A percentile compares a stretch with the other conserved stretches of the same genome.
Evolutionary conservation across 1,140 invertebrate genomes (phyloP).

Genomic region (Tetragonula clypearis): DNA sequence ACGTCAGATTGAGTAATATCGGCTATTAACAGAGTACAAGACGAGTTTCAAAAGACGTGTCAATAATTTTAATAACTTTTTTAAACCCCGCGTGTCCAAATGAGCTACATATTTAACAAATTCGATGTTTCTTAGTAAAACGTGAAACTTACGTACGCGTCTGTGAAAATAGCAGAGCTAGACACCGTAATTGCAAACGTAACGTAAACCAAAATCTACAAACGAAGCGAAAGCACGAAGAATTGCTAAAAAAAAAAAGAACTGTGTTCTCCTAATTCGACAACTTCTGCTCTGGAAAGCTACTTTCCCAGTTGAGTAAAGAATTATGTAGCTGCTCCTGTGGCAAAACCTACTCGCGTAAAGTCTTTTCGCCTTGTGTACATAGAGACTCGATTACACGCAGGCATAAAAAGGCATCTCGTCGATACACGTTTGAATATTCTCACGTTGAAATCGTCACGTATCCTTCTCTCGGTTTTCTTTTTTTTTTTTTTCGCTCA

Average conservation of each 20-base stretch:
- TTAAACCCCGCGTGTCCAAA: neutral
- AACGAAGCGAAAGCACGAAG: neutral
- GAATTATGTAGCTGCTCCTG: neutral
- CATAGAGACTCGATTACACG: neutral
- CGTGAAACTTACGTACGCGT: too few relatives aligned
- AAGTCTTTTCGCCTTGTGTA: neutral
- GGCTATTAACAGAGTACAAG: neutral
- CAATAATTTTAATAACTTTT: neutral
- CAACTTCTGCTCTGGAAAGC: neutral
- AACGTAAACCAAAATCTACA: neutral
- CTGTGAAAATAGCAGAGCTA: too few relatives aligned
- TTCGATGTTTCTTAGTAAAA: too few relatives aligned
- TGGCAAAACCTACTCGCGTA: neutral
- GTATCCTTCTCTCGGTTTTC: neutral
- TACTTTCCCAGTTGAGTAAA: neutral
- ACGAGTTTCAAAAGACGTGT: neutral
- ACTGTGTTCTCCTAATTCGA: neutral
- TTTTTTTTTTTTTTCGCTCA: neutral
- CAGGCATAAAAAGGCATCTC: neutral
- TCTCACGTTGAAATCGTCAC: neutral
- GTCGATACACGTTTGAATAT: slow-evolving; percentile 6
- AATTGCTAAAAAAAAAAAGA: neutral
- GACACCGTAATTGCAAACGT: too few relatives aligned
- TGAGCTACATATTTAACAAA: too few relatives aligned
- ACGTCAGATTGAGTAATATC: neutral